Conservation (phyloP, 1,140 invertebrate genomes). For the Leptinotarsa defecta region DNA sequence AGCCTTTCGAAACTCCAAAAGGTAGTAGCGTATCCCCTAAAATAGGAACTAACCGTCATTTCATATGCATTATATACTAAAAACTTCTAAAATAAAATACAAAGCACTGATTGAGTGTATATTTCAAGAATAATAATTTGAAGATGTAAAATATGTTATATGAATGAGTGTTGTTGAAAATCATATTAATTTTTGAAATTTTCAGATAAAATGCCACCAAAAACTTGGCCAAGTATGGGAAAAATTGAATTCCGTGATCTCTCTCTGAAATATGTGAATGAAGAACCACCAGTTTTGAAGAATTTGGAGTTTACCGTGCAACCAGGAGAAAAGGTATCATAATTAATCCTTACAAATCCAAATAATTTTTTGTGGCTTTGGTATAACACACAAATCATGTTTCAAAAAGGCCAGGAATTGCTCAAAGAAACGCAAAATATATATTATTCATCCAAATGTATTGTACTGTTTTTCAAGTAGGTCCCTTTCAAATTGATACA, state of each 20-base stretch:
- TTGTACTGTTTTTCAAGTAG: too few species aligned
- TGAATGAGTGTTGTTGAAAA: too few species aligned
- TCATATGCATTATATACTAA: not conserved
- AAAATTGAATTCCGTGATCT: conserved; percentile 68
- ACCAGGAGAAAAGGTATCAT: conserved; percentile 70
- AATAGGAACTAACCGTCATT: not conserved
- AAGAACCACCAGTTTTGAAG: conserved; percentile 71
- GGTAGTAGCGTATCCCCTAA: conserved; percentile 49
- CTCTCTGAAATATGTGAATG: conserved; percentile 67
- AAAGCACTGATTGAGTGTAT: too few species aligned
- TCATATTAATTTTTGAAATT: not conserved
- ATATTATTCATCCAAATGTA: too few species aligned
- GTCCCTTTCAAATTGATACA: too few species aligned
- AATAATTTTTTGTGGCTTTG: not conserved
- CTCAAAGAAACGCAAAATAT: too few species aligned
- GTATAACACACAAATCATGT: not conserved
- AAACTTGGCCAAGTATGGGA: conserved; percentile 47
- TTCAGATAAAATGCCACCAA: conserved; percentile 34
- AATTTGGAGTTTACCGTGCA: conserved; percentile 66
- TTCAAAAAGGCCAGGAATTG: not conserved
- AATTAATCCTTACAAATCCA: too few species aligned
- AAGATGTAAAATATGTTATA: too few species aligned
- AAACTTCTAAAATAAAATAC: too few species aligned
- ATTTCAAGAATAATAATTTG: too few species aligned
- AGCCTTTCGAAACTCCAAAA: conserved; percentile 54